These are phyloP conservation scores for Pogonus chalceus DNA, from an alignment of 1,140 invertebrate genomes.

Conservation along the genomic window DNA sequence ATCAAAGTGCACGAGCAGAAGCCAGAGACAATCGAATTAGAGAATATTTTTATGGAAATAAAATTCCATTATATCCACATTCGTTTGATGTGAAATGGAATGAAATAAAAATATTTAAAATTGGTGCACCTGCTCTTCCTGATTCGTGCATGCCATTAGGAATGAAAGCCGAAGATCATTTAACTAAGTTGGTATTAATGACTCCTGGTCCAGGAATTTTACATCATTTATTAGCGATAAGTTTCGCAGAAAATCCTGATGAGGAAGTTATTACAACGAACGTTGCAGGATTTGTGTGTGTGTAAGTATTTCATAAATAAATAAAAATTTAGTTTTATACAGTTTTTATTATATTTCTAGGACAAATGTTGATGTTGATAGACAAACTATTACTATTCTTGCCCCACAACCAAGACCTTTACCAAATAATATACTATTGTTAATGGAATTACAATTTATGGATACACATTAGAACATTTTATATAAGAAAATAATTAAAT, in stretches of 20 bases:
- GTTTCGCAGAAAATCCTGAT: conserved; percentile 63
- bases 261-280: conserved; percentile 81
- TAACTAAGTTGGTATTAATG: conserved; percentile 83
- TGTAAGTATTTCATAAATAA: conserved; percentile 56
- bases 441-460: conserved; percentile 83
- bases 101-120: conserved; percentile 87
- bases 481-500: too few species aligned
- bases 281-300: conserved; percentile 85
- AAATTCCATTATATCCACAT: conserved; percentile 79
- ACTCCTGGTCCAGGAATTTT: conserved; percentile 62
- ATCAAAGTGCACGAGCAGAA: conserved; percentile 58
- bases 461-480: conserved; percentile 69
- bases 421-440: conserved; percentile 63
- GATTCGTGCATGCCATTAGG: conserved; percentile 92
- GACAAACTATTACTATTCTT: conserved; percentile 76
- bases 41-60: conserved; percentile 92
- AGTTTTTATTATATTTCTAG: conserved; percentile 42
- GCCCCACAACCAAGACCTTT: conserved; percentile 87
- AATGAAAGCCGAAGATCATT: conserved; percentile 87
- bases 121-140: conserved; percentile 84
- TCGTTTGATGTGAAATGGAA: conserved; percentile 82
- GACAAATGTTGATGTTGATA: conserved; percentile 80
- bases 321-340: background rate
- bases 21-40: conserved; percentile 68
- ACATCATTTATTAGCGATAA: conserved; percentile 83